A percentile compares a stretch with the other conserved stretches of the same genome.
phyloP scores from a whole-genome alignment of 2,113 vertebrate species.

The Laticauda laticaudata region DNA sequence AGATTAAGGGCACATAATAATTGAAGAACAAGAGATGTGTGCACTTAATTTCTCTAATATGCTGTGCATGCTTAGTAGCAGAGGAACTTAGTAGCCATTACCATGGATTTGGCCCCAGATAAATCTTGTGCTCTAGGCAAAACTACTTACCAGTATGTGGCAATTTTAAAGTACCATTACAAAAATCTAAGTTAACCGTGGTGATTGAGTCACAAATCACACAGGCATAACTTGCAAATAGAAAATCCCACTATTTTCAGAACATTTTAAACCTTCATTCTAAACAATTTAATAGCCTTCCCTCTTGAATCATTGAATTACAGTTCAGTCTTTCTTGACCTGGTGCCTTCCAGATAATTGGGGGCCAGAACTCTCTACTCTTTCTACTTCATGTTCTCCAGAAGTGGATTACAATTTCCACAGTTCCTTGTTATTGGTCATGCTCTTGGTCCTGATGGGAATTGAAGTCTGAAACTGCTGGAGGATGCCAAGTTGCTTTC shows the following conservation, averaged over 20 bases:
- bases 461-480: not conserved
- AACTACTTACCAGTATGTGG: slow-evolving; percentile 21
- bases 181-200: slow-evolving; percentile 6
- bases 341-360: not conserved
- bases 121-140: slow-evolving; percentile 25
- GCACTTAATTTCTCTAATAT: slow-evolving; percentile 61
- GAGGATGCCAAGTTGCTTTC: not conserved
- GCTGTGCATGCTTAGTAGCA: slow-evolving; percentile 50
- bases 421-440: not conserved
- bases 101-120: slow-evolving; percentile 43
- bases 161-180: slow-evolving; percentile 35
- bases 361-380: not conserved
- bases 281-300: not conserved
- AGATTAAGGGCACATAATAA: slow-evolving; percentile 63
- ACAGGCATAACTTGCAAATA: slow-evolving; percentile 4
- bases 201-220: slow-evolving; percentile 29
- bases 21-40: slow-evolving; percentile 56
- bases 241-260: slow-evolving; percentile 18
- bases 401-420: not conserved
- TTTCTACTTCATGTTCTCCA: not conserved
- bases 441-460: not conserved
- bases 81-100: slow-evolving; percentile 43
- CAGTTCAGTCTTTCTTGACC: not conserved
- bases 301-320: not conserved
- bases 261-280: slow-evolving; percentile 5